Evolutionary conservation across 2,888 invertebrate genomes (phyloP).

Genomic region (Stegophylla sp.): DNA sequence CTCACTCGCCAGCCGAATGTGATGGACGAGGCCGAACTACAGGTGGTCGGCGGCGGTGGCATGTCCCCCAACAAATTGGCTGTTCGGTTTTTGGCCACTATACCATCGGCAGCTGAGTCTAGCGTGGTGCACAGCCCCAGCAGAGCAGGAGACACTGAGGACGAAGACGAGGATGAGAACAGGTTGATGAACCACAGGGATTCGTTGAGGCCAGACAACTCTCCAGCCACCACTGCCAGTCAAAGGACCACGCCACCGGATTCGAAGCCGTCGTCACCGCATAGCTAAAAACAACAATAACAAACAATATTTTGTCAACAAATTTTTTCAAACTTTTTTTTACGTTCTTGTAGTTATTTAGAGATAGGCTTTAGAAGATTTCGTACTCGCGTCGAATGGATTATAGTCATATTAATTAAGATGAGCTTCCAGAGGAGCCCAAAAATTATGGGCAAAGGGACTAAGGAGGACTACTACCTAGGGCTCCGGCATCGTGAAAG

Average conservation of each 20-base stretch:
- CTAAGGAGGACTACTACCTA: too few species aligned
- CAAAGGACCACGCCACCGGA: conserved; percentile 32
- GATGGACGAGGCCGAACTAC: conserved; percentile 76
- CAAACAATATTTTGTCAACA: too few species aligned
- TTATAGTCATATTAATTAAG: too few species aligned
- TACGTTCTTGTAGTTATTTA: too few species aligned
- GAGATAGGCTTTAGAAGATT: too few species aligned
- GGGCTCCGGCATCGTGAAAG: too few species aligned
- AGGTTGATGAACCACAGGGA: not conserved
- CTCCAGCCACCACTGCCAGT: conserved; percentile 23
- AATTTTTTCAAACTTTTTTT: too few species aligned
- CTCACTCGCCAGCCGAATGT: conserved; percentile 82
- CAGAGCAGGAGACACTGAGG: conserved; percentile 63
- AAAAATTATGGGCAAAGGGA: too few species aligned
- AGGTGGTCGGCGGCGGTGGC: conserved; percentile 71
- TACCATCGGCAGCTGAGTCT: conserved; percentile 77
- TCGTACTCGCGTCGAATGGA: too few species aligned
- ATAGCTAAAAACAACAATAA: not conserved
- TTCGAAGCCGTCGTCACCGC: conserved; percentile 37
- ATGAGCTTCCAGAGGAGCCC: too few species aligned
- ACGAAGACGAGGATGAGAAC: conserved; percentile 1
- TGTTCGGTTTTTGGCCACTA: conserved; percentile 73
- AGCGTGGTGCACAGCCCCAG: conserved; percentile 74
- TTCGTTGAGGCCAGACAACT: not conserved
- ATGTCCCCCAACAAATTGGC: conserved; percentile 65